Evolutionary conservation across 2,888 invertebrate genomes (phyloP).

Genomic region (Drosophila mimetica): DNA sequence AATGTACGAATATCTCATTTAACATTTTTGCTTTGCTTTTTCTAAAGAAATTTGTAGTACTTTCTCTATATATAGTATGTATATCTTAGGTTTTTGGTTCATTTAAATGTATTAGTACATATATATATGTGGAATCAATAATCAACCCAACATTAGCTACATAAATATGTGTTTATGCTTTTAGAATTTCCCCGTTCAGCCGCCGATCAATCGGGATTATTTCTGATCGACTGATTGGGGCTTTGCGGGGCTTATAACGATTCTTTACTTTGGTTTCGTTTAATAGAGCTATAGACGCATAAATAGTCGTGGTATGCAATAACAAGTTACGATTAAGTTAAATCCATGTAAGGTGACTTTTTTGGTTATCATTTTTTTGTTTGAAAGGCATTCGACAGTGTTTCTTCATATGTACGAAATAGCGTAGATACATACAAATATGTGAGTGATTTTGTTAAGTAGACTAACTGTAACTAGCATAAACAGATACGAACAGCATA

Average conservation of each 20-base stretch:
- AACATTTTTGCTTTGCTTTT: conserved; percentile 32
- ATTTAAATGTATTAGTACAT: conserved; percentile 29
- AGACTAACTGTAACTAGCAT: conserved; percentile 65
- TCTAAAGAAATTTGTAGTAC: conserved; percentile 67
- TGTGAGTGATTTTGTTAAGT: conserved; percentile 32
- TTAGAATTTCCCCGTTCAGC: conserved; percentile 27
- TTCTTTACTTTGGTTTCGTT: conserved; percentile 29
- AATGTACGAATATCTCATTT: conserved; percentile 25
- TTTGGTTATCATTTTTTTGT: conserved; percentile 58
- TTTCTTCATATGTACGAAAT: conserved; percentile 41
- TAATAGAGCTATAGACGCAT: conserved; percentile 44
- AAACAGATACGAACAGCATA: conserved; percentile 68
- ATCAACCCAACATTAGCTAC: conserved; percentile 76
- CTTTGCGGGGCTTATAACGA: conserved; percentile 19
- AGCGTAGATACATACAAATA: conserved; percentile 41
- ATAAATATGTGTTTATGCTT: conserved; percentile 54
- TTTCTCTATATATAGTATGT: conserved; percentile 42
- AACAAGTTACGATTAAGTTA: conserved; percentile 70
- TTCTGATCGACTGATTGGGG: conserved; percentile 10
- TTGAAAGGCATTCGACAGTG: conserved; percentile 75
- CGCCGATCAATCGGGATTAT: conserved; percentile 4
- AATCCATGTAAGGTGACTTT: conserved; percentile 38
- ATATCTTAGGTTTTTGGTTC: conserved; percentile 32
- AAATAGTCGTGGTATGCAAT: conserved; percentile 61
- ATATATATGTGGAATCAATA: conserved; percentile 51